Evolutionary conservation across 2,113 vertebrate genomes (phyloP).

Genomic region (Onychostoma macrolepis): DNA sequence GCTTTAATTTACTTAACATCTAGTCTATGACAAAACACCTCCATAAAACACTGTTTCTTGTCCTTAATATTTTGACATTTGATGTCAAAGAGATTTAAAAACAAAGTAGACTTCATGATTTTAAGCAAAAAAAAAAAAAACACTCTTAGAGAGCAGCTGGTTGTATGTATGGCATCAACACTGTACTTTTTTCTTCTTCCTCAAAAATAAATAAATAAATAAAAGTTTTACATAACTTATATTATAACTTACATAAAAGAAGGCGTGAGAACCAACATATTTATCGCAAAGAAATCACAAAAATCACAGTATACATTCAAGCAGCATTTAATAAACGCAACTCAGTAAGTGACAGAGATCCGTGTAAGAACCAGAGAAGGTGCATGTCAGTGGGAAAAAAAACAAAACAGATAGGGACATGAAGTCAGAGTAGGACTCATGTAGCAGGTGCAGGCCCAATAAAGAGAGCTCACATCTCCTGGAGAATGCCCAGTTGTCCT

Average conservation of each 20-base stretch:
- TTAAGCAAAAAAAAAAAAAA: neutral
- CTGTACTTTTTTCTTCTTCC: too few relatives aligned
- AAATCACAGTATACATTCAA: neutral
- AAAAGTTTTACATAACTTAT: neutral
- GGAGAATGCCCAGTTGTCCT: constrained; percentile 62
- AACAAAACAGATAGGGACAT: constrained; percentile 15
- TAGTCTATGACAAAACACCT: neutral
- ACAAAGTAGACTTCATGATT: neutral
- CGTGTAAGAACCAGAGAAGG: constrained; percentile 6
- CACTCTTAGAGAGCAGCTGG: neutral
- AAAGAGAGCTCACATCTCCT: constrained; percentile 65
- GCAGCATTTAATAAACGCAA: neutral
- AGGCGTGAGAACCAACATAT: neutral
- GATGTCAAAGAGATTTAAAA: neutral
- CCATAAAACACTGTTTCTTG: neutral
- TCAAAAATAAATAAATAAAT: too few relatives aligned
- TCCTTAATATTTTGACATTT: neutral
- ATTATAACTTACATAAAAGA: neutral
- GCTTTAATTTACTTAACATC: neutral
- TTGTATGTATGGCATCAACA: neutral
- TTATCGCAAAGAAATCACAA: neutral
- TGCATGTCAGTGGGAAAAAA: neutral
- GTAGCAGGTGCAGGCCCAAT: constrained; percentile 63
- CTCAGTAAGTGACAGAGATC: neutral
- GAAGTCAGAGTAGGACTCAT: constrained; percentile 32